Conservation (phyloP, 2,113 vertebrate species). For the Cheirogaleus medius region DNA sequence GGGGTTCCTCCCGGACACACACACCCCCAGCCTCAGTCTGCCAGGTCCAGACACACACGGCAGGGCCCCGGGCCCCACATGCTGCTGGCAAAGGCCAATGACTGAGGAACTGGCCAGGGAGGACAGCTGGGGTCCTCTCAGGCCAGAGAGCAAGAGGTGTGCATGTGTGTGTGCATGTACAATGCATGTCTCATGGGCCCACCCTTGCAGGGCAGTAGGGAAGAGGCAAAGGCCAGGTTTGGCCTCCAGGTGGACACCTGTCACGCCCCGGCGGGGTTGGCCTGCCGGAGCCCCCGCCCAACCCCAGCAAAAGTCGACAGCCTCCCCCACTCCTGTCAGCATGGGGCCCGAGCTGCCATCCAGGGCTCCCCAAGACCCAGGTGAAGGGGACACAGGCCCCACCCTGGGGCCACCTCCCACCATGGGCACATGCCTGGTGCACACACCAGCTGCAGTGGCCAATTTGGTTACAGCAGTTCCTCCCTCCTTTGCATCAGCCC, state of each 20-base stretch:
- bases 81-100: background rate
- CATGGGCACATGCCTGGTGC: background rate
- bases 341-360: background rate
- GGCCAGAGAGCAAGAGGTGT: background rate
- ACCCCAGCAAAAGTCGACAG: background rate
- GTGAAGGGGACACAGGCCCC: background rate
- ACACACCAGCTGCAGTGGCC: background rate
- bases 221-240: background rate
- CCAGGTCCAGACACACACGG: background rate
- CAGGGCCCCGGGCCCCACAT: no score
- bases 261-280: background rate
- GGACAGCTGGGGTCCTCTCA: fast-evolving
- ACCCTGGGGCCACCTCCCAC: background rate
- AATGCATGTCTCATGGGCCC: background rate
- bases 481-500: conserved; percentile 35
- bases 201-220: background rate
- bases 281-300: background rate
- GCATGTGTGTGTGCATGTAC: fast-evolving
- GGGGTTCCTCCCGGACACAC: background rate
- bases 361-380: background rate
- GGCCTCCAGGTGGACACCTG: no score
- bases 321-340: background rate
- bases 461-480: conserved; percentile 22
- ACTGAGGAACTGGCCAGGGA: background rate
- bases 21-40: background rate